These are phyloP conservation scores for Odiellus spinosus DNA, from an alignment of 2,888 invertebrate genomes.

Conservation along the genomic window DNA sequence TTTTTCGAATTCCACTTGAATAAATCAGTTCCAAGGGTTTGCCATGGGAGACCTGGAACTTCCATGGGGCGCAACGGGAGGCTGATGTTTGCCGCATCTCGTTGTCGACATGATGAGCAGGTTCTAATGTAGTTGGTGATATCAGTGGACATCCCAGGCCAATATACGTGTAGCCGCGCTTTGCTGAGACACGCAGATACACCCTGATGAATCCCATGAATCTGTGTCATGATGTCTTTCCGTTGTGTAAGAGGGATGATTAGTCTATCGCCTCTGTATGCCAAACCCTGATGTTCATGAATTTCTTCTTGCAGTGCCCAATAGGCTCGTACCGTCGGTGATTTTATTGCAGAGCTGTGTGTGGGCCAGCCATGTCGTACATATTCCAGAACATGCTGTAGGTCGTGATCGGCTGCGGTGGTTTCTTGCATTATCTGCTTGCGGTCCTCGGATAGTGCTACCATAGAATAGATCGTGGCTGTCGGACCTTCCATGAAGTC, in stretches of 20 bases:
- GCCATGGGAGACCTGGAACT: no score
- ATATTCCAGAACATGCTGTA: slow-evolving; percentile 1
- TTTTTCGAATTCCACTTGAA: no score
- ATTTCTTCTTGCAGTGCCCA: slow-evolving; percentile 5
- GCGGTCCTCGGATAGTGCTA: background rate
- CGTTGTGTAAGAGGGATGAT: background rate
- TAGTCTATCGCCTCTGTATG: slow-evolving; percentile 3
- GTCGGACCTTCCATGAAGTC: background rate
- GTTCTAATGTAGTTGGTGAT: background rate
- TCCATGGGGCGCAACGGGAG: background rate
- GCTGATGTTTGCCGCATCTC: slow-evolving; percentile 1
- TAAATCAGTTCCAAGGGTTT: no score
- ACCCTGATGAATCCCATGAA: slow-evolving; percentile 2
- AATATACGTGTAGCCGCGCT: slow-evolving; percentile 4
- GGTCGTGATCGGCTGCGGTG: background rate
- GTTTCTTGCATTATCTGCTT: background rate
- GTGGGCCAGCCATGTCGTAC: slow-evolving; percentile 4
- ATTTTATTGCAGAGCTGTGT: background rate
- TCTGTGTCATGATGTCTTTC: background rate
- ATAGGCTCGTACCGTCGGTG: background rate
- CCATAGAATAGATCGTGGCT: background rate
- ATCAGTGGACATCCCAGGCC: slow-evolving; percentile 2
- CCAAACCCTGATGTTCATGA: slow-evolving; percentile 1
- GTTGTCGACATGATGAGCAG: slow-evolving; percentile 1
- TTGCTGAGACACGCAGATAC: slow-evolving; percentile 2